A percentile compares a stretch with the other conserved stretches of the same genome.
Conservation (phyloP, 1,140 invertebrate species). For the Eufriesea mexicana region DNA sequence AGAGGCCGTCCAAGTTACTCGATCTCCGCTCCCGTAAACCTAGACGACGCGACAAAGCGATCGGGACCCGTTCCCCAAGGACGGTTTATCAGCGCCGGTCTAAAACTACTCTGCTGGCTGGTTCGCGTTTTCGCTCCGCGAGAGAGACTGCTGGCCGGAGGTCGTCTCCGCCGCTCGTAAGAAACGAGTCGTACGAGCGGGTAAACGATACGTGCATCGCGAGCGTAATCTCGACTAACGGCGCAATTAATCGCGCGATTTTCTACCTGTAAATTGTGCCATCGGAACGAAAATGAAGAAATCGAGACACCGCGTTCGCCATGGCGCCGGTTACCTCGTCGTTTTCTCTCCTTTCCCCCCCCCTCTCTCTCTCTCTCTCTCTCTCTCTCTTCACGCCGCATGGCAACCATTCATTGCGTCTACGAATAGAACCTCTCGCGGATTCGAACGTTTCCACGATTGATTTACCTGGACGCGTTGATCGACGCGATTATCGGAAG, state of each 20-base stretch:
- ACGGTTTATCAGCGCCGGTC: slow-evolving; percentile 57
- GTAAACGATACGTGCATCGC: slow-evolving; percentile 27
- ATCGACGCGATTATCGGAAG: slow-evolving; percentile 15
- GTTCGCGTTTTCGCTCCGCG: slow-evolving; percentile 25
- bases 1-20: slow-evolving; percentile 57
- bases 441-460: no score
- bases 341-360: neutral
- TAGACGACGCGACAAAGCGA: slow-evolving; percentile 55
- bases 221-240: neutral
- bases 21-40: slow-evolving; percentile 58
- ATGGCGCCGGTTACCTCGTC: neutral
- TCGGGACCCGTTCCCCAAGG: slow-evolving; percentile 48
- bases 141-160: neutral
- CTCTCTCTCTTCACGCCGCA: neutral
- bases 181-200: slow-evolving; percentile 15
- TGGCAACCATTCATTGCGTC: no score
- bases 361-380: neutral
- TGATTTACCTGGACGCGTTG: neutral
- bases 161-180: slow-evolving; percentile 34
- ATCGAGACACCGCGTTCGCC: neutral
- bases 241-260: slow-evolving; percentile 34
- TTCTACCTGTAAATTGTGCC: slow-evolving; percentile 14
- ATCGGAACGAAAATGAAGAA: neutral
- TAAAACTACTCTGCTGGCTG: slow-evolving; percentile 27
- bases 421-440: neutral